Conservation (phyloP, 1,140 invertebrate genomes). For the Anastrepha ludens region DNA sequence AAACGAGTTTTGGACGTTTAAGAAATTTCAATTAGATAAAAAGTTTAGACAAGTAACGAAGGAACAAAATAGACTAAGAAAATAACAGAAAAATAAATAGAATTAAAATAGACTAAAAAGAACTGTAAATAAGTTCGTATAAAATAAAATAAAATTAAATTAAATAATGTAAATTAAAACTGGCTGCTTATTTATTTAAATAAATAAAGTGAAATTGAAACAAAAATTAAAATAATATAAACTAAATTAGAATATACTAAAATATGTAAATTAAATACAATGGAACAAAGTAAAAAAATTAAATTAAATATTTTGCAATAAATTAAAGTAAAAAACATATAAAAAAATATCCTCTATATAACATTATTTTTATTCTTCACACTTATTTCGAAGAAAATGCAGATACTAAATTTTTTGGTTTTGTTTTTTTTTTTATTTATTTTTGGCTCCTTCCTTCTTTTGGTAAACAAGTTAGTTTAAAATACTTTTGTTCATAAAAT, state of each 20-base stretch:
- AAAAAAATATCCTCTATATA: neutral
- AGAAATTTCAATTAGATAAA: neutral
- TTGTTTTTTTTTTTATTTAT: no score
- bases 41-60: neutral
- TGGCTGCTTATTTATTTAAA: neutral
- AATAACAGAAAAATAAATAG: neutral
- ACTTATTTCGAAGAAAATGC: no score
- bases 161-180: neutral
- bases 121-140: no score
- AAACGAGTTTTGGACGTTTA: no score
- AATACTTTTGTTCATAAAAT: no score
- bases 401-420: no score
- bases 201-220: neutral
- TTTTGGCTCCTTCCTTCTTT: no score
- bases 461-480: no score
- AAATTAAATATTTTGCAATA: constrained; percentile 13
- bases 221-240: neutral
- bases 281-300: neutral
- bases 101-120: neutral
- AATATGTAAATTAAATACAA: constrained; percentile 6
- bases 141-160: constrained; percentile 37
- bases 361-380: no score
- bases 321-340: constrained; percentile 11
- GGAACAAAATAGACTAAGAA: neutral
- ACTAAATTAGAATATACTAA: neutral